These are phyloP conservation scores for Tauraco erythrolophus DNA, from an alignment of 2,113 vertebrate species.

Conservation along the genomic window DNA sequence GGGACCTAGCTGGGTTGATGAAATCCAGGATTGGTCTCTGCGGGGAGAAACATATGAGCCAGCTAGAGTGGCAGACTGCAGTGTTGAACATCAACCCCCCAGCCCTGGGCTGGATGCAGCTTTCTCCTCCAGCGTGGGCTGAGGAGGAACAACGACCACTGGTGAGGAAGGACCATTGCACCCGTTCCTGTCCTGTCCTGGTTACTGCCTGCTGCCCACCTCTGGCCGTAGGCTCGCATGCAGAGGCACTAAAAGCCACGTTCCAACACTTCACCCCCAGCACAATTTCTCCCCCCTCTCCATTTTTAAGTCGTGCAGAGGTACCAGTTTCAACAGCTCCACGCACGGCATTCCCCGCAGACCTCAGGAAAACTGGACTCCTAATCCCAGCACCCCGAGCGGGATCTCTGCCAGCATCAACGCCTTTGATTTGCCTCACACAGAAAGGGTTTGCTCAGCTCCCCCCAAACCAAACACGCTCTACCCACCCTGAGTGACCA, in stretches of 20 bases:
- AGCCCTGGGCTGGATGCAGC: not conserved
- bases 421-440: not conserved
- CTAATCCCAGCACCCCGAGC: too few relatives aligned
- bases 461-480: not conserved
- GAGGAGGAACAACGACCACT: not conserved
- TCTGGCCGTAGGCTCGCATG: rapidly evolving
- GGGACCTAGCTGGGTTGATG: not conserved
- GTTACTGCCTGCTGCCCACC: not conserved
- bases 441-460: not conserved
- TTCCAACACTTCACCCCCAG: not conserved
- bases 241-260: not conserved
- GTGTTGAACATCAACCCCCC: too few relatives aligned
- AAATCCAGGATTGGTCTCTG: not conserved
- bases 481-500: rapidly evolving
- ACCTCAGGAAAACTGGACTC: not conserved
- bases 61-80: not conserved
- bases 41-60: rapidly evolving
- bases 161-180: not conserved
- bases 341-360: not conserved
- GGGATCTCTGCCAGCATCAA: not conserved
- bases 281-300: not conserved
- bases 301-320: not conserved
- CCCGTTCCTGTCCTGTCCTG: not conserved
- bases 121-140: not conserved
- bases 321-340: not conserved